A percentile compares a stretch with the other conserved stretches of the same genome.
These are phyloP conservation scores for Hypocryptadius cinnamomeus DNA, from an alignment of 2,113 vertebrate genomes.

Conservation along the genomic window DNA sequence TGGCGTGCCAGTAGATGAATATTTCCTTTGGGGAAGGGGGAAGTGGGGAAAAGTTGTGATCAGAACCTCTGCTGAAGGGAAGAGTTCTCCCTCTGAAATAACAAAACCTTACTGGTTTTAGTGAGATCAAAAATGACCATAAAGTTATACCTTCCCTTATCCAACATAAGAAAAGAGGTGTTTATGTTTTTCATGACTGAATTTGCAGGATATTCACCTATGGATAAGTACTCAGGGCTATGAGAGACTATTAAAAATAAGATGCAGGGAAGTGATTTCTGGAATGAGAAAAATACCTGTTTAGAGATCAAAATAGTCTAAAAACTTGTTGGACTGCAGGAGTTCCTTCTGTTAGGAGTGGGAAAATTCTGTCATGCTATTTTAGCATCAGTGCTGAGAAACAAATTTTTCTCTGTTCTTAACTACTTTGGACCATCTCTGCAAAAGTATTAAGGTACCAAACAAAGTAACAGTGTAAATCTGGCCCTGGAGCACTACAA, in stretches of 20 bases:
- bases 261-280: neutral
- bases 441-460: neutral
- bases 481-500: neutral
- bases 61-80: neutral
- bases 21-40: neutral
- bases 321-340: neutral
- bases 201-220: neutral
- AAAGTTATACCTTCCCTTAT: neutral
- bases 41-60: neutral
- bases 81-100: neutral
- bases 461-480: neutral
- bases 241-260: neutral
- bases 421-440: neutral
- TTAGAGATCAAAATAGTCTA: neutral
- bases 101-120: neutral
- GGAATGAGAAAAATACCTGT: neutral
- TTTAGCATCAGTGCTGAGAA: neutral
- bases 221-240: neutral
- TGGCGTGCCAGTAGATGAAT: neutral
- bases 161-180: neutral
- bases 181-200: neutral
- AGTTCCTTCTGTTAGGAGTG: neutral
- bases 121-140: neutral
- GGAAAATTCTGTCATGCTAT: neutral
- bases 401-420: neutral